Evolutionary conservation across 2,797 vertebrate species (phyloP), one percentile per base, ranked within the genome.

Genomic region (Liasis olivaceus): DNA sequence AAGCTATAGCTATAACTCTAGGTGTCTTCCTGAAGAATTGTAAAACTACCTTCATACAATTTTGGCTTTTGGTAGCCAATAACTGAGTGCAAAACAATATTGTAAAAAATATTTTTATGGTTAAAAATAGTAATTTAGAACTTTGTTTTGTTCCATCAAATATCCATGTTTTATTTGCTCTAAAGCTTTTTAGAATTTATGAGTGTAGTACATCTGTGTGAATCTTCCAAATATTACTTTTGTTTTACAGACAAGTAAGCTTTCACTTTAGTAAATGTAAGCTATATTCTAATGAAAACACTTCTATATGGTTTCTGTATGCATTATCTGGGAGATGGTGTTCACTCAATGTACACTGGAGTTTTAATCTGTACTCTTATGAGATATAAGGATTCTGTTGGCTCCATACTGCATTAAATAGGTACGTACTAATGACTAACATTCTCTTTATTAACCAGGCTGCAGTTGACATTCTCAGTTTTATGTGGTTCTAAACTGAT

Each of bases 401-500:
- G 14, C 6, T 87, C 2, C 5, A 58, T 59, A 59, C 58, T 59
- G 31, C 31, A 59, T 58, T 59, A 11, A 20, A 72, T 12, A 20
- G 47, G 28, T 28, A 85, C 2, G 59, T 9, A 63, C 42, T 85
- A 28, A 26, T 13, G n/a, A 14, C 0, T 1, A 0, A 0, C 81
- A 28, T 13, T 72, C 6, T 62, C 6, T 56, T 89, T 63, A 13
- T n/a, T 88, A 36, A 62, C 24, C 1, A 56, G 20, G 11, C 60
- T 90, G 14, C 85, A 81, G 0, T 58, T 58, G 31, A 0, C 0
- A 54, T 8, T 1, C 22, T 93, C 3, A 5, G 0, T 88, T 93
- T 87, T 60, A 0, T 28, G 1, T 91, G 13, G 0, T 62, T 0
- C 26, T 24, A 13, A 0, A 2, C 0, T 56, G 47, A 84, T 14